Base-by-base conservation (phyloP, 2,113 vertebrate genomes). In the Hucho hucho region DNA sequence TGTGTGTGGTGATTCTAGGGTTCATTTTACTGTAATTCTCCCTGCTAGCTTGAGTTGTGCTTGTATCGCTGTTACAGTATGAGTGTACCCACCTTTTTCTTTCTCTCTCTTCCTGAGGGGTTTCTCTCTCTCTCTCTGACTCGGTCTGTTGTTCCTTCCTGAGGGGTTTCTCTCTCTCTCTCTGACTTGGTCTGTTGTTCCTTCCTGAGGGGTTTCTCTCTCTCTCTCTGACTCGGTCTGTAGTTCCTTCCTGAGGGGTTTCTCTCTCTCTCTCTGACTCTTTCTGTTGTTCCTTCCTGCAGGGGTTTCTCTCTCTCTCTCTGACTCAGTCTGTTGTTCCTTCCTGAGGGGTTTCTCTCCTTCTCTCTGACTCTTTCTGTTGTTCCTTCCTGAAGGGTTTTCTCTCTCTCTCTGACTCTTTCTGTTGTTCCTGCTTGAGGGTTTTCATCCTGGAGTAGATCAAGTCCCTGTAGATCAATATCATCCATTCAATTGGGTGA, bases 401-500 rank as follows among this genome's bases (percentile, higher is more conserved):
- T 66, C 29, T 32, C 29, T 37, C 6, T 37, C 32, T 37, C 5
- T 65, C 68, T 53, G 20, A 47, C 22, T 1, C 26, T 73, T 29
- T 70, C 70, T 74, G 25, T 69, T 70, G 70, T 73, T 24, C 66
- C 37, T 46, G 59, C 75, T 82, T 12, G 75, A 82, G 79, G 81
- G 81, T 75, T 77, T 66, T 72, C 81, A 82, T 79, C 79, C 78
- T 4, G 68, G 78, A 76, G 77, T 83, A 74, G 82, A 86, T 88
- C 80, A 72, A 73, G 77, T 86, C 84, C 82, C 80, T 74, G 77
- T 69, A 76, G 79, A 89, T 89, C 87, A 87, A 89, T 90, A 88
- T 80, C 71, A 63, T 78, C 83, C 78, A 75, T 88, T 89, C 77
- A 88, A 73, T 74, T 79, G 65, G 75, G 65, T 70, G 78, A 73